Percentiles rank a stretch among this genome's conserved stretches.
These are phyloP conservation scores for Alauda arvensis DNA, from an alignment of 2,797 vertebrate genomes.

Conservation along the genomic window DNA sequence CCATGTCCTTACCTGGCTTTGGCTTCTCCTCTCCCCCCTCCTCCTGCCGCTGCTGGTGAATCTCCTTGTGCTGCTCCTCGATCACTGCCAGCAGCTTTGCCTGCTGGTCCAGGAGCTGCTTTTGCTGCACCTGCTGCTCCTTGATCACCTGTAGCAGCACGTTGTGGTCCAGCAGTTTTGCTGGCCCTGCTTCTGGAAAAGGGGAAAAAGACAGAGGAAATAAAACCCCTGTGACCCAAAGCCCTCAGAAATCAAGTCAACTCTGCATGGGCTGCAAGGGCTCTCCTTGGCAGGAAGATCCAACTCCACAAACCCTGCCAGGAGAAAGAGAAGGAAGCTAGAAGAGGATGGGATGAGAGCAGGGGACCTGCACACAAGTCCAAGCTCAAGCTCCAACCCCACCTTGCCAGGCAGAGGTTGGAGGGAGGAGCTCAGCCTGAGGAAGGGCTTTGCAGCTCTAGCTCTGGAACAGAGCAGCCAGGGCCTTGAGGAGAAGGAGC, in stretches of 20 bases:
- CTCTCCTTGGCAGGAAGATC: neutral
- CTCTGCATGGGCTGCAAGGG: neutral
- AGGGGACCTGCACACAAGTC: neutral
- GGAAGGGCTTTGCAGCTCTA: neutral
- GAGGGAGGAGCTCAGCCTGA: neutral
- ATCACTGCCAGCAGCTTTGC: slow-evolving; percentile 93
- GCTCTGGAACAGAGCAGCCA: neutral
- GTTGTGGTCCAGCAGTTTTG: slow-evolving; percentile 84
- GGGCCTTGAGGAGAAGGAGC: neutral
- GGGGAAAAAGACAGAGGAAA: neutral
- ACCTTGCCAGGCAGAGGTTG: neutral
- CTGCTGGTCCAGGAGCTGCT: slow-evolving; percentile 94
- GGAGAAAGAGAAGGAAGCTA: neutral
- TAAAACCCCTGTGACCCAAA: neutral
- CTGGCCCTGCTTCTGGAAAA: slow-evolving; percentile 71
- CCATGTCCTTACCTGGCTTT: slow-evolving; percentile 24
- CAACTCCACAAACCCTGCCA: neutral
- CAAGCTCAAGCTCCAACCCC: neutral
- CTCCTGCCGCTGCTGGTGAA: slow-evolving; percentile 88
- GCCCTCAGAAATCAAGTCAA: neutral
- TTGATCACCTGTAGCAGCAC: slow-evolving; percentile 92
- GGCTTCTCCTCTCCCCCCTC: slow-evolving; percentile 74
- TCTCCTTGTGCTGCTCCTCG: slow-evolving; percentile 96
- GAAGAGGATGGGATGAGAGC: neutral
- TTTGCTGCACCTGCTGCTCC: slow-evolving; percentile 94